Conservation (phyloP, 2,888 invertebrate species). For the Rotaria macrura region DNA sequence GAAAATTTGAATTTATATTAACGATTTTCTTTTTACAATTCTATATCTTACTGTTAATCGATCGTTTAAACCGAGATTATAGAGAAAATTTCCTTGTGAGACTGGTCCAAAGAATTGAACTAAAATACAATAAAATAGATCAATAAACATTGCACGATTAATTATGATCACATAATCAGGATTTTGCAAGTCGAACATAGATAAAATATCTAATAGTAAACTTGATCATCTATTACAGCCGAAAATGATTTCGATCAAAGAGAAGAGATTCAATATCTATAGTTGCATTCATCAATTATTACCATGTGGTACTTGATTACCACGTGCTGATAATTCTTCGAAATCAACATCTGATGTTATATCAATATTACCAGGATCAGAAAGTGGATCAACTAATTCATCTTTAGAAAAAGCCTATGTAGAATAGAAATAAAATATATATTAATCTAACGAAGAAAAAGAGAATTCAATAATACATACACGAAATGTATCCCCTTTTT, state of each 20-base stretch:
- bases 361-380: constrained; percentile 76
- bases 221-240: too few relatives aligned
- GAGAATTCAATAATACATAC: too few relatives aligned
- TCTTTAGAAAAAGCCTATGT: constrained; percentile 69
- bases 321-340: constrained; percentile 56
- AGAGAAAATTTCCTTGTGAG: constrained; percentile 26
- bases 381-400: constrained; percentile 69
- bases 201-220: too few relatives aligned
- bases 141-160: background rate
- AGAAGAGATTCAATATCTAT: too few relatives aligned
- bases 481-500: constrained; percentile 72
- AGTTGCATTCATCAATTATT: background rate
- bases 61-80: constrained; percentile 21
- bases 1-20: background rate
- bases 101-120: constrained; percentile 26
- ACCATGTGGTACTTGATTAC: constrained; percentile 24
- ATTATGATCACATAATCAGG: too few relatives aligned
- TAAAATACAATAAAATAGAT: background rate
- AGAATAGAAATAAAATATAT: background rate
- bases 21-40: background rate
- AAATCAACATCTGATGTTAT: constrained; percentile 96
- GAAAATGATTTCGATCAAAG: too few relatives aligned
- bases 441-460: too few relatives aligned
- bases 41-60: constrained; percentile 5
- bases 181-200: too few relatives aligned